Conservation (phyloP, 1,140 invertebrate genomes). For the Drosophila eugracilis region DNA sequence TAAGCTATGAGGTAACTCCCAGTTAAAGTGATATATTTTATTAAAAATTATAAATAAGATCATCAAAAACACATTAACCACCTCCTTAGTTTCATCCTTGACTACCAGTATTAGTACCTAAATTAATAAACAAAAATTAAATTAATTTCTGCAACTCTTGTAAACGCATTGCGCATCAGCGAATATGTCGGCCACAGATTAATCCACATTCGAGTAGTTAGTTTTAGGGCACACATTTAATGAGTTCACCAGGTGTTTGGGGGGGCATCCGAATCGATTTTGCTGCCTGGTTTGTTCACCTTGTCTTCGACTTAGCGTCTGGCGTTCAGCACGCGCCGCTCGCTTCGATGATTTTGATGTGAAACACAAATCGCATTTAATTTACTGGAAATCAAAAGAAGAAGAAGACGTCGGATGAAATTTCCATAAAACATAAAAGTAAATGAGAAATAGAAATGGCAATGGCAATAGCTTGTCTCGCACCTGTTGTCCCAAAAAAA, state of each 20-base stretch:
- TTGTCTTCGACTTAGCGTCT: conserved; percentile 41
- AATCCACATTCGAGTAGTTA: conserved; percentile 12
- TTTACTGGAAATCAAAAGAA: conserved; percentile 71
- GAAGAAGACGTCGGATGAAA: conserved; percentile 45
- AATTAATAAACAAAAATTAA: not conserved
- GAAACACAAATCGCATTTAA: conserved; percentile 73
- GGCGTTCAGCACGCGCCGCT: conserved; percentile 32
- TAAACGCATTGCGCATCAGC: not conserved
- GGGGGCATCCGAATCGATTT: conserved; percentile 35
- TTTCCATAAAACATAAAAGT: conserved; percentile 50
- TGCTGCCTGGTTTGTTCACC: conserved; percentile 25
- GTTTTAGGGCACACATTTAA: conserved; percentile 28
- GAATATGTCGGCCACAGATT: not conserved
- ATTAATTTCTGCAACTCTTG: not conserved
- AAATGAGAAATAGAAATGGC: conserved; percentile 47
- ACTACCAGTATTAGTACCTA: too few species aligned
- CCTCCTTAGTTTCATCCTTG: too few species aligned
- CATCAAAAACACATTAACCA: too few species aligned
- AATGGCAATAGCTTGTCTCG: conserved; percentile 3
- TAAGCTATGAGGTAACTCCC: too few species aligned
- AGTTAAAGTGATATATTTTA: too few species aligned
- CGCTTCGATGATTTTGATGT: conserved; percentile 44
- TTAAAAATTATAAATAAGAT: too few species aligned
- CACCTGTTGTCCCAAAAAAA: conserved; percentile 59
- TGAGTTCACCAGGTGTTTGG: conserved; percentile 9